Evolutionary conservation across 2,888 invertebrate species (phyloP), one percentile per base, ranked within the genome.

Genomic region (Venusia cambrica): DNA sequence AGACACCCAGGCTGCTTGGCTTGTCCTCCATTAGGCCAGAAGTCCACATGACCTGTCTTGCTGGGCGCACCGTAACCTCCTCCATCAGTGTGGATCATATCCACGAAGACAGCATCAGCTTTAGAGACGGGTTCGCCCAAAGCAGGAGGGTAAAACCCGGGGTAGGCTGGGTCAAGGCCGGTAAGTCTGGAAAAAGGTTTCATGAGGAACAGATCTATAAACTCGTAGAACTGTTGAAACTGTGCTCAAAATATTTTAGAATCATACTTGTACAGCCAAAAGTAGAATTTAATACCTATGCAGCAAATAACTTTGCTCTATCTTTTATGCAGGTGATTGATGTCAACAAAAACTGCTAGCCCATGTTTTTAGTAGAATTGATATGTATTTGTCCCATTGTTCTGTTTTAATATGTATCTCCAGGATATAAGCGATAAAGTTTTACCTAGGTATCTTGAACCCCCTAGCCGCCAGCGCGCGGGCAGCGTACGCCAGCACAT

Each of bases 401-500:
- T n/a, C n/a, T n/a, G n/a, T n/a, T n/a, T n/a, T n/a, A n/a, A n/a
- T n/a, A n/a, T n/a, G n/a, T n/a, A n/a, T n/a, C n/a, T n/a, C n/a
- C n/a, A n/a, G n/a, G n/a, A n/a, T n/a, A n/a, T n/a, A n/a, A n/a
- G n/a, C n/a, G n/a, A n/a, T n/a, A n/a, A n/a, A n/a, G n/a, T n/a
- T n/a, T 21, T 38, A 76, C 78, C 78, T 75, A 2, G 64, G 63
- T 5, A 77, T 53, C 2, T 11, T 54, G 6, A 39, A 45, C 2
- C 64, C 66, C 8, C 36, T 51, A 0, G 48, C 68, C 8, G 62
- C 69, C 1, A 90, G 68, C 21, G 77, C 70, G n/a, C 79, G 66
- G 0, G 89, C 89, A 3, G 87, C 75, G 5, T 87, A 79, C 0
- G 89, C 90, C 1, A 87, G 71, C 45, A 90, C 77, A 49, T 90